Evolutionary conservation across 1,140 invertebrate genomes (phyloP), one percentile per base, ranked within the genome.

Genomic region (Hestina assimilis): DNA sequence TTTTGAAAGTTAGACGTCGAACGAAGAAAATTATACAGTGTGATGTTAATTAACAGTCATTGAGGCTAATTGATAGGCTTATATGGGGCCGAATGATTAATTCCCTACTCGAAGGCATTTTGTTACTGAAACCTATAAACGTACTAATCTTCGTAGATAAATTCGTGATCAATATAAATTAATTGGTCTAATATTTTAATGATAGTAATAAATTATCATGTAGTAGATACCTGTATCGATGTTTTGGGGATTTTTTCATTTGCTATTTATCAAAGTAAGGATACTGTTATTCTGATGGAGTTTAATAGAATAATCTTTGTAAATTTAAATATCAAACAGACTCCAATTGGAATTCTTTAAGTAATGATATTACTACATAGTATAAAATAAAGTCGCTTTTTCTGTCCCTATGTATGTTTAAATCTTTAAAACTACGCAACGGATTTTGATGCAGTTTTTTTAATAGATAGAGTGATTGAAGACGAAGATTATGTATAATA

Each of bases 31-130:
- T 65, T 71, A 67, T 53, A 57, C 46, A 52, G 60, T 60, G 50
- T 56, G 59, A 42, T 67, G 62, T 67, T 71, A 71, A 68, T 71
- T 71, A 71, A 62, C 66, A 59, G 59, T 67, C 60, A 71, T 71
- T 64, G 65, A 62, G 64, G 64, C 62, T 67, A 67, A 71, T 68
- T 63, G 65, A 71, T 68, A 67, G 65, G 65, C 68, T 59, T 43
- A 51, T 58, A 61, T 56, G 62, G 68, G 42, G 35, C 50, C 33
- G 28, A 43, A 53, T 67, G 65, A 71, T 71, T 71, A 61, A 71
- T 68, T 40, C 50, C 17, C 45, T 29, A 45, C 19, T 52, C 23
- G 33, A 53, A 59, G 46, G 55, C 46, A 46, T 59, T 63, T 52
- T 41, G 52, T 55, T 53, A 59, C 48, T 51, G 35, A 59, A 59